Conservation (phyloP, 2,113 vertebrate genomes). For the Ivindomyrus marchei region DNA sequence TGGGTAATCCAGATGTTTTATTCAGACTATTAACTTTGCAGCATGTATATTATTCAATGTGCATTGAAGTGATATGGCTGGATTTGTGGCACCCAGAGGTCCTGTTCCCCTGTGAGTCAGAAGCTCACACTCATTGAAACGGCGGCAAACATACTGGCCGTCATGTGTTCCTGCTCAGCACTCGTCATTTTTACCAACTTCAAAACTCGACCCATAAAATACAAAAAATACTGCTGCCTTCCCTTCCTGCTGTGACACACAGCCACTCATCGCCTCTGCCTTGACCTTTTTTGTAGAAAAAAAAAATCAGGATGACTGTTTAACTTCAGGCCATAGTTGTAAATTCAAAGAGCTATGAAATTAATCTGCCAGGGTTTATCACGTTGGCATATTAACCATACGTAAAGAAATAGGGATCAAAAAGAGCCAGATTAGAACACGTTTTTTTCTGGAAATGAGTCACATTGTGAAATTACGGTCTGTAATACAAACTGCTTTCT, state of each 20-base stretch:
- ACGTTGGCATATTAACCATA: conserved; percentile 67
- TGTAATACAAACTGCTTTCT: conserved; percentile 69
- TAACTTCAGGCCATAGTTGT: conserved; percentile 53
- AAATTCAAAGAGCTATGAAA: conserved; percentile 73
- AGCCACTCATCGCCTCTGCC: conserved; percentile 58
- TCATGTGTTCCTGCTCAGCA: neutral
- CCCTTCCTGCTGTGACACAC: conserved; percentile 58
- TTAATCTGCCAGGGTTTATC: conserved; percentile 64
- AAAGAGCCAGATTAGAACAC: conserved; percentile 31
- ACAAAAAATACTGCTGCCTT: conserved; percentile 41
- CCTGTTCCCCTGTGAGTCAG: neutral
- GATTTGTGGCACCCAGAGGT: neutral
- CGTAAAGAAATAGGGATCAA: conserved; percentile 38
- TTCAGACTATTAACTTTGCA: neutral
- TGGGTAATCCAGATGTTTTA: neutral
- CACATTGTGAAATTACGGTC: conserved; percentile 60
- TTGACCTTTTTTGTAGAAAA: conserved; percentile 61
- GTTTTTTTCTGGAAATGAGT: conserved; percentile 36
- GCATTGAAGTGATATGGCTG: neutral
- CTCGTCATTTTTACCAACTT: conserved; percentile 33
- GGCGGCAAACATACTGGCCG: neutral
- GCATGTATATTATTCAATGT: neutral
- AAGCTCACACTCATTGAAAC: neutral
- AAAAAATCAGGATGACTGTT: conserved; percentile 40
- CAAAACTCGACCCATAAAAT: conserved; percentile 47